These are phyloP conservation scores for Cherax quadricarinatus DNA, from an alignment of 1,140 invertebrate genomes.

Conservation along the genomic window DNA sequence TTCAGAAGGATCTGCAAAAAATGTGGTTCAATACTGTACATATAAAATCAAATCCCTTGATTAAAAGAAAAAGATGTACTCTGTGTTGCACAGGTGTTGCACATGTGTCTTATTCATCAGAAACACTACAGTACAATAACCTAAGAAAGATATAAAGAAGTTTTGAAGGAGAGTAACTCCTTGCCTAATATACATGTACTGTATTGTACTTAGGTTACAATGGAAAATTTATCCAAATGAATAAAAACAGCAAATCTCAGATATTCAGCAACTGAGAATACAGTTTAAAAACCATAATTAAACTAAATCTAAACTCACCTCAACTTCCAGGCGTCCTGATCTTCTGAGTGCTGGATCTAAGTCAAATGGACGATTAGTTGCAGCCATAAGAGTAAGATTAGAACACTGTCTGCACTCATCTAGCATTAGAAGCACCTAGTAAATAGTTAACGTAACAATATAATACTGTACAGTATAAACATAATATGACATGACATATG, in stretches of 20 bases:
- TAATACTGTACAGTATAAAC: neutral
- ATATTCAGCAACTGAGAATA: constrained; percentile 14
- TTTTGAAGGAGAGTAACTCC: too few species aligned
- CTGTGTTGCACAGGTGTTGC: too few species aligned
- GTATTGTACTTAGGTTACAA: too few species aligned
- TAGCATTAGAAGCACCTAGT: constrained; percentile 30
- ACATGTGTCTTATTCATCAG: too few species aligned
- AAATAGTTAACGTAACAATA: too few species aligned
- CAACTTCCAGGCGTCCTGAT: constrained; percentile 53
- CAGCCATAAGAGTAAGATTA: constrained; percentile 52
- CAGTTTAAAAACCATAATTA: neutral
- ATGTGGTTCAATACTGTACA: too few species aligned
- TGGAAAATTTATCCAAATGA: neutral
- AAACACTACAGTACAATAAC: too few species aligned
- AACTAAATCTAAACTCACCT: constrained; percentile 23
- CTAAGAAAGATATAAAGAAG: too few species aligned
- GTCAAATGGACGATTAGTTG: constrained; percentile 57
- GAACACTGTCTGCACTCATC: constrained; percentile 36
- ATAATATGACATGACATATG: too few species aligned
- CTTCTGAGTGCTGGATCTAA: constrained; percentile 47
- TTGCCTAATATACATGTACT: too few species aligned
- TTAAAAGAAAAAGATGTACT: too few species aligned
- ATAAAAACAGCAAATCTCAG: neutral
- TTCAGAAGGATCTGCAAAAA: constrained; percentile 34
- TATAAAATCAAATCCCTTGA: too few species aligned